Percentiles rank a stretch among this genome's conserved stretches.
phyloP scores from a whole-genome alignment of 2,797 vertebrate species.

The Pantherophis vulpinus region DNA sequence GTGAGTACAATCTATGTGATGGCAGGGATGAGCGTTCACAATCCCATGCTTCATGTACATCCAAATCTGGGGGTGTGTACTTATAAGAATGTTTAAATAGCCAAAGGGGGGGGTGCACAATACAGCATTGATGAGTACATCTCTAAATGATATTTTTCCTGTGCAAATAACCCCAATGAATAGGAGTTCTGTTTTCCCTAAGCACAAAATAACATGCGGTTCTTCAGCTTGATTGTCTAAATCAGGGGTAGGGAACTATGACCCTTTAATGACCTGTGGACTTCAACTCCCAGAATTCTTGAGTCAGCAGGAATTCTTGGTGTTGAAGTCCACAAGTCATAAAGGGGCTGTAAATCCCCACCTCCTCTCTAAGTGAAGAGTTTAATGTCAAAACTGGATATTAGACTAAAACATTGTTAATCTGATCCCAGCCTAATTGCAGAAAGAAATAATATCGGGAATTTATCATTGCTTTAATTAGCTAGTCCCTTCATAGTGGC shows the following conservation, averaged over 20 bases:
- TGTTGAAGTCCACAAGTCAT: not conserved
- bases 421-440: conserved; percentile 40
- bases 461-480: conserved; percentile 51
- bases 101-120: conserved; percentile 17
- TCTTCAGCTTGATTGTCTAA: conserved; percentile 53
- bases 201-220: conserved; percentile 43
- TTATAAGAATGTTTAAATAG: not conserved
- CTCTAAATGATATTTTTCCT: conserved; percentile 26
- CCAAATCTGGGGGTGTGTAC: conserved; percentile 14
- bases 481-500: conserved; percentile 48
- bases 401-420: conserved; percentile 48
- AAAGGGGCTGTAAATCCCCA: not conserved
- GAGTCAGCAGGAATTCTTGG: not conserved
- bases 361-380: conserved; percentile 49
- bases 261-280: not conserved
- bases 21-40: not conserved
- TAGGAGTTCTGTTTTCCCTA: conserved; percentile 41
- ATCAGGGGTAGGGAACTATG: not conserved
- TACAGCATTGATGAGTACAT: conserved; percentile 1
- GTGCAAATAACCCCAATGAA: conserved; percentile 46
- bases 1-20: not conserved
- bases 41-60: not conserved
- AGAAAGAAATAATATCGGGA: conserved; percentile 50
- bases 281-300: not conserved
- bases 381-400: conserved; percentile 56